phyloP scores from a whole-genome alignment of 2,888 invertebrate genomes.

The Serrognathus titanus region DNA sequence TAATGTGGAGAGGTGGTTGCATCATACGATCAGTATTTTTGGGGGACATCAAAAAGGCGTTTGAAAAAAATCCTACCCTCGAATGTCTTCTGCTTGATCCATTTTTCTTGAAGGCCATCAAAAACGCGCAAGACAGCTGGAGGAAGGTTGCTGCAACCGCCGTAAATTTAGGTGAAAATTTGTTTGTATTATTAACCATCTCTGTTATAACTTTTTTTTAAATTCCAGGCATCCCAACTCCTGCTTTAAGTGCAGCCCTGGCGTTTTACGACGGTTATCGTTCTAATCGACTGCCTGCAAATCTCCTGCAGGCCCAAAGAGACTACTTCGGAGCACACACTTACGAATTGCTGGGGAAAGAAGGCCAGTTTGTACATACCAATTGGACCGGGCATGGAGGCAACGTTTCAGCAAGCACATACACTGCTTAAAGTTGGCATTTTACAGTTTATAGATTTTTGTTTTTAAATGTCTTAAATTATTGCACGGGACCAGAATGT shows the following conservation, averaged over 20 bases:
- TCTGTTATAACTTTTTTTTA: background rate
- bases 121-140: slow-evolving; percentile 78
- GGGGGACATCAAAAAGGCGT: slow-evolving; percentile 90
- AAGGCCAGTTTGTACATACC: slow-evolving; percentile 91
- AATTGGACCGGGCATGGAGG: slow-evolving; percentile 99
- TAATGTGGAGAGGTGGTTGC: slow-evolving; percentile 99
- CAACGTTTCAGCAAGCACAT: slow-evolving; percentile 91
- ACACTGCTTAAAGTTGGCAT: slow-evolving; percentile 59
- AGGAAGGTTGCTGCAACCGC: slow-evolving; percentile 74
- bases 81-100: slow-evolving; percentile 87
- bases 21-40: slow-evolving; percentile 91
- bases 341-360: slow-evolving; percentile 82
- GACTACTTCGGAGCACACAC: slow-evolving; percentile 99
- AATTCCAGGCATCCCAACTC: slow-evolving; percentile 85
- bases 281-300: slow-evolving; percentile 83
- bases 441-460: too few relatives aligned
- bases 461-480: too few relatives aligned
- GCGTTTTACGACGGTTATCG: slow-evolving; percentile 98
- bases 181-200: background rate
- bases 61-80: slow-evolving; percentile 81
- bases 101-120: slow-evolving; percentile 86
- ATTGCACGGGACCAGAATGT: too few relatives aligned
- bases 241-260: slow-evolving; percentile 88
- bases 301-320: slow-evolving; percentile 92
- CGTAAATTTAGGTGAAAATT: slow-evolving; percentile 46